Evolutionary conservation across 2,113 vertebrate species (phyloP), one percentile per base, ranked within the genome.

Genomic region (Pheucticus melanocephalus): DNA sequence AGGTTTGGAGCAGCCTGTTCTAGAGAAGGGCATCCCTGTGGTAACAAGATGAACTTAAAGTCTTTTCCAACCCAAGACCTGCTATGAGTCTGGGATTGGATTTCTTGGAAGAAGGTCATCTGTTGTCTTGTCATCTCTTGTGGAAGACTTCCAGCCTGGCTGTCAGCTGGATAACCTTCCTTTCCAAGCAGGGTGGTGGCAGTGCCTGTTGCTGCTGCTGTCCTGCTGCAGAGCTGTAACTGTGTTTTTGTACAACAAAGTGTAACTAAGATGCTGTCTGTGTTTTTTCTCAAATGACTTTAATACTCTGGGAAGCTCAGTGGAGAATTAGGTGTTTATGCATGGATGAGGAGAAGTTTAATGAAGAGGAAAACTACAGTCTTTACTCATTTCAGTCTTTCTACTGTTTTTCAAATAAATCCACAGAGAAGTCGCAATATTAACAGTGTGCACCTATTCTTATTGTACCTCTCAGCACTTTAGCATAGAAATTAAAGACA

Each of bases 321-420:
- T 82, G 64, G 95, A 97, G 86, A 97, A 97, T 97, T 94, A 90
- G 91, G 40, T 95, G 79, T 97, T 98, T 95, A 95, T 97, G 82
- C 82, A 89, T 21, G 78, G 87, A 59, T 89, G 82, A 95, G 95
- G 86, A 82, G 91, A 95, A 94, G 90, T 92, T 96, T 96, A 98
- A 97, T 96, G 96, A 97, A 97, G 96, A 94, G 63, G 85, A 95
- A 97, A 97, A 95, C 44, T 35, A 88, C 28, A 80, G 63, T 94
- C 82, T 94, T 93, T 95, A 95, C 65, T 96, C 80, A 86, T 94
- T 97, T 86, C 94, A 93, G 86, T 56, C 44, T 84, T 94, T 96
- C 86, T 94, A 19, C 54, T 56, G 88, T 77, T 97, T 96, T 87
- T 94, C 73, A 95, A 75, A 92, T 94, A 93, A 94, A 90, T 66